A percentile compares a stretch with the other conserved stretches of the same genome.
phyloP scores from a whole-genome alignment of 2,888 invertebrate species.

The Dermolepida albohirtum region DNA sequence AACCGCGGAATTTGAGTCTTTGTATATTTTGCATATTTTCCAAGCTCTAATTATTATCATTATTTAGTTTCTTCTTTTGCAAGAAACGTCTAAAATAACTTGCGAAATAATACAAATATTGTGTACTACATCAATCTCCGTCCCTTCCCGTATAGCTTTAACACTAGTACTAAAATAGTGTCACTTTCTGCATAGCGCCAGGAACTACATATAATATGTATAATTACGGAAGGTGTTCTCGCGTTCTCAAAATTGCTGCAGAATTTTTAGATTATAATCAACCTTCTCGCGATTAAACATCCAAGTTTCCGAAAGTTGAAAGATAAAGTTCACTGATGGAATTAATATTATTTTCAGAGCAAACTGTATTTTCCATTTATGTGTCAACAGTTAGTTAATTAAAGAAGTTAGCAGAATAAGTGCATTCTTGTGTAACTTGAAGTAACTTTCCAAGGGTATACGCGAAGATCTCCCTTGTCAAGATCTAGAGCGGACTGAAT shows the following conservation, averaged over 20 bases:
- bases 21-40: too few species aligned
- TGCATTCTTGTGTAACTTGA: slow-evolving; percentile 64
- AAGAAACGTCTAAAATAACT: too few species aligned
- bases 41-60: too few species aligned
- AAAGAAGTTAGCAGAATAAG: slow-evolving; percentile 65
- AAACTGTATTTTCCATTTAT: slow-evolving; percentile 63
- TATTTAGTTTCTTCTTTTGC: too few species aligned
- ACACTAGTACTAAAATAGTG: too few species aligned
- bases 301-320: slow-evolving; percentile 43
- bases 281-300: slow-evolving; percentile 15
- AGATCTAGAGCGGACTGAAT: slow-evolving; percentile 53
- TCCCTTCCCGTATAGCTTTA: too few species aligned
- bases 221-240: too few species aligned
- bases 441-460: slow-evolving; percentile 55
- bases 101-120: too few species aligned
- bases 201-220: too few species aligned
- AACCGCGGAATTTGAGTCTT: too few species aligned
- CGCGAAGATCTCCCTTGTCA: slow-evolving; percentile 56
- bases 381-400: slow-evolving; percentile 64
- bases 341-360: slow-evolving; percentile 57
- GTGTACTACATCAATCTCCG: too few species aligned
- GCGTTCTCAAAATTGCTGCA: background rate
- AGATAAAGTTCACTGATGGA: slow-evolving; percentile 48
- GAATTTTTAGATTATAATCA: slow-evolving; percentile 18
- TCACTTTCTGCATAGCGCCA: too few species aligned